These are phyloP conservation scores for Procambarus virginalis DNA, from an alignment of 1,140 invertebrate species.

Conservation along the genomic window DNA sequence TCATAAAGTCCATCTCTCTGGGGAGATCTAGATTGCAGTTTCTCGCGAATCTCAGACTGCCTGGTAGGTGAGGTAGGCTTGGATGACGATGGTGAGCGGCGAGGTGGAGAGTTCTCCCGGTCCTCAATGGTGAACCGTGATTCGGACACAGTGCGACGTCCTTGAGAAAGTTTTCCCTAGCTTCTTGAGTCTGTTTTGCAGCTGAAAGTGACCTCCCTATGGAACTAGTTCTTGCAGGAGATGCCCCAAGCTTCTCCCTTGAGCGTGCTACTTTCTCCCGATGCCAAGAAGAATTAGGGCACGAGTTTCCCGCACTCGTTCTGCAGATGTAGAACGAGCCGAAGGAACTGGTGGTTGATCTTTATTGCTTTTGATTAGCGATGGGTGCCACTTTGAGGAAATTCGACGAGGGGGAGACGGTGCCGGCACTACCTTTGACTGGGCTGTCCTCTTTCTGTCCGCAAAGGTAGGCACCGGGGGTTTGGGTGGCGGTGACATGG, in stretches of 20 bases:
- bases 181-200: slow-evolving; percentile 46
- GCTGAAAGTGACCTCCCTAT: slow-evolving; percentile 49
- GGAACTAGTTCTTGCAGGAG: slow-evolving; percentile 42
- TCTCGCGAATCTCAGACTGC: slow-evolving; percentile 37
- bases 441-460: slow-evolving; percentile 53
- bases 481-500: slow-evolving; percentile 58
- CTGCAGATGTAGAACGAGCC: slow-evolving; percentile 66
- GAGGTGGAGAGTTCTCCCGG: slow-evolving; percentile 62
- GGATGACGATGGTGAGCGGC: slow-evolving; percentile 5
- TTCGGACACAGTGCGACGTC: slow-evolving; percentile 67
- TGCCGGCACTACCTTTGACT: slow-evolving; percentile 42
- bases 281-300: slow-evolving; percentile 69
- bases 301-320: slow-evolving; percentile 67
- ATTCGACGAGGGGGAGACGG: slow-evolving; percentile 66
- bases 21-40: slow-evolving; percentile 19
- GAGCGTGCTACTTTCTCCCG: slow-evolving; percentile 69
- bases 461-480: slow-evolving; percentile 58
- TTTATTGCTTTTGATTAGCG: slow-evolving; percentile 58
- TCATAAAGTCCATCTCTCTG: slow-evolving; percentile 31
- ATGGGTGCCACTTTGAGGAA: slow-evolving; percentile 70
- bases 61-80: slow-evolving; percentile 36
- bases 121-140: slow-evolving; percentile 69
- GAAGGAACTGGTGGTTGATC: slow-evolving; percentile 62
- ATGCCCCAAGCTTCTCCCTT: slow-evolving; percentile 60
- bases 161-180: slow-evolving; percentile 63